Evolutionary conservation across 2,888 invertebrate species (phyloP), one percentile per base, ranked within the genome.

Genomic region (Drosophila differens): DNA sequence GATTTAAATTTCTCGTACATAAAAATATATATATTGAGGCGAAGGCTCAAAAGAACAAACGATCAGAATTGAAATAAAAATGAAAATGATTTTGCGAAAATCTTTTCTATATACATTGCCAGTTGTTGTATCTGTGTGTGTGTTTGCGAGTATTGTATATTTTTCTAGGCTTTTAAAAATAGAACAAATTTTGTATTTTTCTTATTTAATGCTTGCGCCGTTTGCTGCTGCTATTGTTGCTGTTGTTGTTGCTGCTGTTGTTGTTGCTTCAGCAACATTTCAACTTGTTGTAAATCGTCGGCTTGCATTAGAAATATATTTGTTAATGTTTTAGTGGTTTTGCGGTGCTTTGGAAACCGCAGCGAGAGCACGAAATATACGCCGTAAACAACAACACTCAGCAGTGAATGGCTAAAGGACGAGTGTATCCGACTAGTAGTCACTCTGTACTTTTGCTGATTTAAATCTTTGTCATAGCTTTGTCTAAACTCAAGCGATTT

Each of bases 291-390:
- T 89, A 91, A 91, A 91, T 91, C 85, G 82, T 90, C 85, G 82
- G 83, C 81, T 89, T 92, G 86, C 91, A 91, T 91, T 91, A 90
- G 86, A 86, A 89, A 90, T 83, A 59, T 83, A 87, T 92, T 91
- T 91, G 90, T 90, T 89, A 88, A 89, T 89, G 86, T 90, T 81
- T 76, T 74, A 77, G 80, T 73, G 77, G 73, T 78, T 85, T 72
- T 77, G 85, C 88, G 76, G 70, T 90, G 85, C 78, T 78, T 81
- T 76, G 71, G 72, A 82, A 86, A 88, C 85, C 82, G 61, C 80
- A 85, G 65, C 72, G 54, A 78, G 65, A 57, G 62, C 81, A 83
- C 68, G 61, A 86, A 83, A 76, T 88, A 79, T 88, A 75, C 73
- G 78, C 74, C 57, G 54, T 63, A 64, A 53, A 49, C 19, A 63